These are phyloP conservation scores for Leucophenga varia DNA, from an alignment of 1,140 invertebrate species.

Conservation along the genomic window DNA sequence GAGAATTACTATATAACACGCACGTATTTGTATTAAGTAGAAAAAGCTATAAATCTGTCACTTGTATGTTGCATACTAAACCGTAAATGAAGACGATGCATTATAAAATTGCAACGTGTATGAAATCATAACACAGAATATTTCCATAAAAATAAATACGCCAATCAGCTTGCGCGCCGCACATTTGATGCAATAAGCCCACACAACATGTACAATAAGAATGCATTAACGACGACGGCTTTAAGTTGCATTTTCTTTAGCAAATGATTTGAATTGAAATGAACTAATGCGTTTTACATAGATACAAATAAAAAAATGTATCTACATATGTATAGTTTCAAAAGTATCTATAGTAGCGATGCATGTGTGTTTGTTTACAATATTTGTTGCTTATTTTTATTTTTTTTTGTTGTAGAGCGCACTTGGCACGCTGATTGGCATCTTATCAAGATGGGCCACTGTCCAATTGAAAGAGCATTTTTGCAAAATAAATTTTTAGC, in stretches of 20 bases:
- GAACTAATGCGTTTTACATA: constrained; percentile 40
- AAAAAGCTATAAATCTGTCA: too few relatives aligned
- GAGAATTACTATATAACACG: constrained; percentile 31
- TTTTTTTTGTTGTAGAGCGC: too few relatives aligned
- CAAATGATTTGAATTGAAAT: constrained; percentile 54
- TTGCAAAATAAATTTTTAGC: constrained; percentile 46
- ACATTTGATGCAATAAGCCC: constrained; percentile 26
- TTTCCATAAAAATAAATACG: constrained; percentile 43
- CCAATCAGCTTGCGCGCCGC: constrained; percentile 36
- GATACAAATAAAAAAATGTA: too few relatives aligned
- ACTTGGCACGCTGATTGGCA: constrained; percentile 50
- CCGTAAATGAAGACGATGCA: too few relatives aligned
- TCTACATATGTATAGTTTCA: background rate
- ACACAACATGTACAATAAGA: constrained; percentile 30
- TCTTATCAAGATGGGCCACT: constrained; percentile 54
- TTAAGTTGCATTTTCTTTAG: background rate
- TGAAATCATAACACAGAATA: constrained; percentile 5
- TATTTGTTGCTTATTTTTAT: constrained; percentile 15
- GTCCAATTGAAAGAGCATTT: constrained; percentile 52
- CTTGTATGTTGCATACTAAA: too few relatives aligned
- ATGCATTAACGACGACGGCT: constrained; percentile 1
- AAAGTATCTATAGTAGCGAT: constrained; percentile 3
- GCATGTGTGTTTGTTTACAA: constrained; percentile 3
- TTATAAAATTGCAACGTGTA: too few relatives aligned
- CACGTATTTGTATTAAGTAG: constrained; percentile 9